Percentiles rank a stretch among this genome's conserved stretches.
Conservation (phyloP, 2,797 vertebrate species). For the Cephalopachus bancanus region DNA sequence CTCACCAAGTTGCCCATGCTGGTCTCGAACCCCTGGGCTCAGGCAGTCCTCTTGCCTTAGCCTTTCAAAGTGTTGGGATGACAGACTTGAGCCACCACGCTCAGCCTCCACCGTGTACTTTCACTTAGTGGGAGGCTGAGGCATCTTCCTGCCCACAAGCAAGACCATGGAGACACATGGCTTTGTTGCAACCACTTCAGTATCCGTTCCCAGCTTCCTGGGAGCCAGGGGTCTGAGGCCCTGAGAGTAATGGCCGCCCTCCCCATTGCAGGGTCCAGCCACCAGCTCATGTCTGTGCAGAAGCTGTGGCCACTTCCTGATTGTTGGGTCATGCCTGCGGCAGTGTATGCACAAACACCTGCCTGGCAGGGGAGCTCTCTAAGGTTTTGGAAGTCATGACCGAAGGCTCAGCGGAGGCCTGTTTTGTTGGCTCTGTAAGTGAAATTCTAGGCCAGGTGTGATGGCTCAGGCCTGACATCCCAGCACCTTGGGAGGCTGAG, state of each 20-base stretch:
- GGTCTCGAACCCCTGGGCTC: too few relatives aligned
- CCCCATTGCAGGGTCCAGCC: too few relatives aligned
- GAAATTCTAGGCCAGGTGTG: too few relatives aligned
- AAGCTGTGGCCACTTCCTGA: not conserved
- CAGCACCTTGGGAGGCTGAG: too few relatives aligned
- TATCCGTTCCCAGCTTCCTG: not conserved
- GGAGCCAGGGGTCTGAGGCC: not conserved
- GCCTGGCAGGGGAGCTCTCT: not conserved
- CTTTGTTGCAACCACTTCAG: fast-evolving
- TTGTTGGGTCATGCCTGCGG: fast-evolving
- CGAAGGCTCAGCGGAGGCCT: not conserved
- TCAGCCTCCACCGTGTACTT: too few relatives aligned
- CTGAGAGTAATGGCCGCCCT: not conserved
- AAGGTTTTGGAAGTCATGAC: not conserved
- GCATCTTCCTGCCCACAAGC: not conserved
- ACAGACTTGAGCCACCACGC: too few relatives aligned
- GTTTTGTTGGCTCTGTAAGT: too few relatives aligned
- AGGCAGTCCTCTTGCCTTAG: too few relatives aligned
- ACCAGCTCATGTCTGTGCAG: not conserved
- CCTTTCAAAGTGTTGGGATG: too few relatives aligned
- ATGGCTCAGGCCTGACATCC: too few relatives aligned
- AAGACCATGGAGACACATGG: not conserved
- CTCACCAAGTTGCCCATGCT: too few relatives aligned
- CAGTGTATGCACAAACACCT: fast-evolving
- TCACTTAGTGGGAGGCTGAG: not conserved